Conservation (phyloP, 1,140 invertebrate genomes). For the Panagrolaimus sp. region DNA sequence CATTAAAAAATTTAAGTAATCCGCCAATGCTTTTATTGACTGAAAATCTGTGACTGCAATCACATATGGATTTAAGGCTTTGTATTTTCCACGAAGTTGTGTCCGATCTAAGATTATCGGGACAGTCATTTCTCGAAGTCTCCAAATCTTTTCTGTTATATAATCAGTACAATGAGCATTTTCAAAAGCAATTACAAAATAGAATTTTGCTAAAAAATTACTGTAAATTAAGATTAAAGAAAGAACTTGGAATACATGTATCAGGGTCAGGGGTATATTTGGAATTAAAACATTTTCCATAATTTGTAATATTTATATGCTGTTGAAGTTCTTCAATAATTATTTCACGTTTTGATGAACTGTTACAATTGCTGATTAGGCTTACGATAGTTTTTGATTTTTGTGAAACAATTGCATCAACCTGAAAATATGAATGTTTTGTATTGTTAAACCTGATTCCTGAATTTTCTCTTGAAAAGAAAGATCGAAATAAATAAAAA, state of each 20-base stretch:
- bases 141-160: conserved; percentile 34
- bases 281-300: neutral
- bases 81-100: neutral
- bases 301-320: conserved; percentile 8
- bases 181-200: conserved; percentile 39
- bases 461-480: too few relatives aligned
- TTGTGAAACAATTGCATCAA: neutral
- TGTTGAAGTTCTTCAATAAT: neutral
- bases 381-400: neutral
- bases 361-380: neutral
- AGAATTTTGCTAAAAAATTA: conserved; percentile 13
- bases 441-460: too few relatives aligned
- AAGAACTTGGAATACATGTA: neutral
- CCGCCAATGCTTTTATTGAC: neutral
- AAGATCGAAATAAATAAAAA: too few relatives aligned
- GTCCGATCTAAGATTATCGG: conserved; percentile 7
- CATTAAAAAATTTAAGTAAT: conserved; percentile 17
- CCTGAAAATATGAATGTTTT: neutral
- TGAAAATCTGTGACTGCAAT: conserved; percentile 16
- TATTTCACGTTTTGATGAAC: neutral
- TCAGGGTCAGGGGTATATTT: neutral
- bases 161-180: conserved; percentile 30
- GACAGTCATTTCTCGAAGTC: neutral
- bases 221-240: neutral
- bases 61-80: conserved; percentile 10